Conservation (phyloP, 2,888 invertebrate genomes). For the Pseudococcus longispinus region DNA sequence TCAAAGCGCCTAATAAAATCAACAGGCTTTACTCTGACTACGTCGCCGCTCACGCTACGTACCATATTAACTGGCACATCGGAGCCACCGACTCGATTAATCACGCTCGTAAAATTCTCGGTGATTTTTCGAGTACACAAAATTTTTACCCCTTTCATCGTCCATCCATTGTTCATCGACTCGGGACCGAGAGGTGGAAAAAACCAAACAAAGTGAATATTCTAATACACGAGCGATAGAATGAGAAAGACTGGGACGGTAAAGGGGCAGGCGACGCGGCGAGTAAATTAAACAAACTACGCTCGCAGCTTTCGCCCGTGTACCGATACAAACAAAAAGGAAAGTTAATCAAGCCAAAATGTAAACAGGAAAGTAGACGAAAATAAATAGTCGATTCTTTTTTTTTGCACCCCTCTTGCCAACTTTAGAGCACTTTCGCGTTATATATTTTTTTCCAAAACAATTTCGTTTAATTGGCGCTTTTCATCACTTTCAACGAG, state of each 20-base stretch:
- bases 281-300: constrained; percentile 15
- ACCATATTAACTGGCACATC: constrained; percentile 13
- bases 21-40: background rate
- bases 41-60: background rate
- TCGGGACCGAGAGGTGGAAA: background rate
- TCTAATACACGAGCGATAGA: background rate
- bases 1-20: constrained; percentile 31
- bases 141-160: background rate
- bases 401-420: background rate
- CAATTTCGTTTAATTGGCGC: constrained; percentile 34
- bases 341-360: constrained; percentile 42
- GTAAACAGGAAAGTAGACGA: constrained; percentile 39
- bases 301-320: constrained; percentile 21
- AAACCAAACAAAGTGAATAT: background rate
- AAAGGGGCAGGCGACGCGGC: background rate
- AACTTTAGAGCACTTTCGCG: background rate
- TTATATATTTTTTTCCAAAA: constrained; percentile 1
- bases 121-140: constrained; percentile 21
- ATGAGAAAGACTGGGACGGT: background rate
- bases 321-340: constrained; percentile 34
- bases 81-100: constrained; percentile 28
- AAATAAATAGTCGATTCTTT: constrained; percentile 20
- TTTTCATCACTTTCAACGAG: constrained; percentile 34
- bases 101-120: constrained; percentile 15
- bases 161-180: no score